phyloP scores from a whole-genome alignment of 2,888 invertebrate genomes.

The Orthosia incerta region DNA sequence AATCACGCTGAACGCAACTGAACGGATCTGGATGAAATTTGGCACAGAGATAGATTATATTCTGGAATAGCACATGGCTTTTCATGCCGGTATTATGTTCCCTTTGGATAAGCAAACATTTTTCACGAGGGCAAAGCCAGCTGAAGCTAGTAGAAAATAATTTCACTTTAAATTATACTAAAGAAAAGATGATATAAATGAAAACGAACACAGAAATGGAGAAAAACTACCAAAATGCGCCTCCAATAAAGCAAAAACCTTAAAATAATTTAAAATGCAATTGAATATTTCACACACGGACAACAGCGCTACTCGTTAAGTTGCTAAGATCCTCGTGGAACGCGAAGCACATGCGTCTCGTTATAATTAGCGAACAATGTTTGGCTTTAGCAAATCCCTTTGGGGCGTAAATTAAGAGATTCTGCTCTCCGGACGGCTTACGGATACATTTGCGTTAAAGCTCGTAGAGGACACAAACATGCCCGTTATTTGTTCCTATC shows the following conservation, averaged over 20 bases:
- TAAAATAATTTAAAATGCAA: slow-evolving; percentile 50
- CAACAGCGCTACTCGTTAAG: slow-evolving; percentile 80
- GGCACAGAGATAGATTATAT: too few relatives aligned
- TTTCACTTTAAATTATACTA: neutral
- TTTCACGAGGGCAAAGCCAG: too few relatives aligned
- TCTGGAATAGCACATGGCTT: too few relatives aligned
- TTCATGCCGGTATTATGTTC: too few relatives aligned
- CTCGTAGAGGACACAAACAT: slow-evolving; percentile 71
- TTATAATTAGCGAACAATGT: slow-evolving; percentile 91
- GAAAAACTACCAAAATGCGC: neutral
- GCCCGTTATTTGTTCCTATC: slow-evolving; percentile 74
- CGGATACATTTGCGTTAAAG: slow-evolving; percentile 85
- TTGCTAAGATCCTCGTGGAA: slow-evolving; percentile 88
- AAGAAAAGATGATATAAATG: neutral
- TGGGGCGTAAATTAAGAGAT: slow-evolving; percentile 91
- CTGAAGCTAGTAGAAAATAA: neutral
- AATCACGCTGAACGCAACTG: too few relatives aligned
- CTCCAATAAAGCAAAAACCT: slow-evolving; percentile 30
- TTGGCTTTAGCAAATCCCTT: slow-evolving; percentile 90
- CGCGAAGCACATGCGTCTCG: slow-evolving; percentile 86
- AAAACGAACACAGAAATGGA: neutral
- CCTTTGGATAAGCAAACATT: too few relatives aligned
- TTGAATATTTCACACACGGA: slow-evolving; percentile 61
- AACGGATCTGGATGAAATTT: too few relatives aligned
- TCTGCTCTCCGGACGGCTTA: slow-evolving; percentile 84